Base-by-base conservation (phyloP, 2,797 vertebrate genomes). In the Prionace glauca region DNA sequence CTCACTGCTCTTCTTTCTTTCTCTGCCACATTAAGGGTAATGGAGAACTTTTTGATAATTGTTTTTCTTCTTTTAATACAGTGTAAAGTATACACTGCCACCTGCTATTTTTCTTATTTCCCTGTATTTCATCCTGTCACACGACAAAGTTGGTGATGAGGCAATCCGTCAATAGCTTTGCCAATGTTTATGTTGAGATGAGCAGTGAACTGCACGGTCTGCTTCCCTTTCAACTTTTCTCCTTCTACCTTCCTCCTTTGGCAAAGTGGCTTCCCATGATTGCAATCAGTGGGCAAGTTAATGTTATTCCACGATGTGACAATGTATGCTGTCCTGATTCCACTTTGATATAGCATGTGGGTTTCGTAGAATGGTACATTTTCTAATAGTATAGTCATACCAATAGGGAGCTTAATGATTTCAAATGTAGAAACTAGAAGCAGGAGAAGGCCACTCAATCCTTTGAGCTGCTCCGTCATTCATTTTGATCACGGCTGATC, bases 131-230 rank as follows among this genome's bases (percentile, higher is more conserved):
- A 84, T 45, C 18, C 79, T 84, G 36, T 41, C 18, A 18, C 18
- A 14, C 20, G 41, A 84, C 36, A 84, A 18, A 84, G 79, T 41
- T 84, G 79, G 18, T 5, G 18, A 16, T 84, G 79, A 84, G 18
- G 74, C 32, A 41, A 8, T 41, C 79, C 18, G 5, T 45, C 18
- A 84, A 45, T 41, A 45, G 79, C 79, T 36, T 81, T 81, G 79
- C 79, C 36, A 84, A 20, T 0, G 20, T 20, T 45, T 24, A 45
- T 84, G 7, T 84, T 84, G 79, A 84, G 96, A 96, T 92, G 95
- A 96, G 95, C 96, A 96, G 81, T 96, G 96, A 96, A 97, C 96
- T 97, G 56, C 91, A 56, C 96, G 95, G 95, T 95, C 95, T 77
- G 96, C 79, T 45, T 8, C 79, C 36, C 36, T 45, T 45, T 45